These are phyloP conservation scores for Brachylomia viminalis DNA, from an alignment of 2,888 invertebrate species.

Conservation along the genomic window DNA sequence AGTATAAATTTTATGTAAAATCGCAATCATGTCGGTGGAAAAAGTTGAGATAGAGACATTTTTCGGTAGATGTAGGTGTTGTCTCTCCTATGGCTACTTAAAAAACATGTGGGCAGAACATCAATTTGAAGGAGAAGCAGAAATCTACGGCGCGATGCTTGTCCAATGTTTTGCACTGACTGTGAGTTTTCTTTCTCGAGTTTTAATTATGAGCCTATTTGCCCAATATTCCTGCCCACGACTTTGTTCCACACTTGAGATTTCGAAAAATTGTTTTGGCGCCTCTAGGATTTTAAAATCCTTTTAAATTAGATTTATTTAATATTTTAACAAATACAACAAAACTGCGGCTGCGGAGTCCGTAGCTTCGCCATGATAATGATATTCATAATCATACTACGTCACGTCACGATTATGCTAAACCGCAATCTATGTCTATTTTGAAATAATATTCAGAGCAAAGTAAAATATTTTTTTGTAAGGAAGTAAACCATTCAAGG, in stretches of 20 bases:
- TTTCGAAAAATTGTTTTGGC: constrained; percentile 17
- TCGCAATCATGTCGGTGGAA: constrained; percentile 49
- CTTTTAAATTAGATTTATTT: neutral
- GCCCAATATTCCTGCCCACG: constrained; percentile 52
- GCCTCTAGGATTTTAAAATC: neutral
- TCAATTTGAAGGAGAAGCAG: constrained; percentile 65
- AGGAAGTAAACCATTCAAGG: no score
- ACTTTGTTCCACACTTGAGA: constrained; percentile 47
- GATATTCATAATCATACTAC: neutral
- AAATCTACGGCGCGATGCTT: constrained; percentile 81
- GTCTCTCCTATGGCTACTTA: constrained; percentile 77
- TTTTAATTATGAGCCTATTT: constrained; percentile 56
- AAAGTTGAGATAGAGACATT: constrained; percentile 67
- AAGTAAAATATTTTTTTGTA: neutral
- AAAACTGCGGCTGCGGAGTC: neutral
- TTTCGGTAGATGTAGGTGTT: constrained; percentile 80
- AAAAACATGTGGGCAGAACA: constrained; percentile 78
- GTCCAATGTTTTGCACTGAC: constrained; percentile 78
- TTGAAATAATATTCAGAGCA: neutral
- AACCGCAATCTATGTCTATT: neutral
- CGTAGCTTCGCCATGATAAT: constrained; percentile 1
- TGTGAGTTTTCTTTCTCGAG: constrained; percentile 71
- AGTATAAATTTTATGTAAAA: constrained; percentile 5
- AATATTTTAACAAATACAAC: neutral
- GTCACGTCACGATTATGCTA: neutral